These are phyloP conservation scores for Daktulosphaira vitifoliae DNA, from an alignment of 1,140 invertebrate species.

Conservation along the genomic window DNA sequence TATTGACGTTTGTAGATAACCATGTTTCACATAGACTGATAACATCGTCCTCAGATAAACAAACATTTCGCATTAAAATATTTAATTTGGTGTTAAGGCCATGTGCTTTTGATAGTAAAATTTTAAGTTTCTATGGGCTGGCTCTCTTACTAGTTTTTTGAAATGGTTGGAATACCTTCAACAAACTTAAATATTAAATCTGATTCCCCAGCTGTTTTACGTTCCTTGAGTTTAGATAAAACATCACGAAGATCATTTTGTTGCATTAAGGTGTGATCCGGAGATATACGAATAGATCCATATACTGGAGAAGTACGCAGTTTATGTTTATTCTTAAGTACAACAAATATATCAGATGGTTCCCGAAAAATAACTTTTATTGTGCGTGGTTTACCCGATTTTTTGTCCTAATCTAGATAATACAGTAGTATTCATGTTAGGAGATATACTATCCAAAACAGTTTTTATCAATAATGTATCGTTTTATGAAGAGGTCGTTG, in stretches of 20 bases:
- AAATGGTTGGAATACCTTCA: conserved; percentile 1
- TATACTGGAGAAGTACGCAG: neutral
- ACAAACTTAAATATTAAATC: neutral
- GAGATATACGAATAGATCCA: neutral
- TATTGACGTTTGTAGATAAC: neutral
- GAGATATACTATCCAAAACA: neutral
- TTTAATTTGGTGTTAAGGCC: conserved; percentile 1
- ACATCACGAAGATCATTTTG: neutral
- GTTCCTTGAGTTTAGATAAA: neutral
- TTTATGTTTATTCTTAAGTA: neutral
- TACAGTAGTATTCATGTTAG: neutral
- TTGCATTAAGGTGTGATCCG: neutral
- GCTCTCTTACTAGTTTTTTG: neutral
- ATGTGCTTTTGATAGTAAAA: neutral
- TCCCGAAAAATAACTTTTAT: conserved; percentile 4
- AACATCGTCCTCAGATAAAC: neutral
- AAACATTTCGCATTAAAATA: neutral
- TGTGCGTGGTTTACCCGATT: neutral
- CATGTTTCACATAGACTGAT: neutral
- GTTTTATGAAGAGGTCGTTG: neutral
- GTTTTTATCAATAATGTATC: neutral
- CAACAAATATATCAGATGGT: conserved; percentile 2
- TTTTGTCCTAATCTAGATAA: neutral
- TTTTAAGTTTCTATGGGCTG: neutral
- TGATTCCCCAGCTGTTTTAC: neutral